Conservation (phyloP, 2,888 invertebrate genomes). For the Temnothorax ravouxi region DNA sequence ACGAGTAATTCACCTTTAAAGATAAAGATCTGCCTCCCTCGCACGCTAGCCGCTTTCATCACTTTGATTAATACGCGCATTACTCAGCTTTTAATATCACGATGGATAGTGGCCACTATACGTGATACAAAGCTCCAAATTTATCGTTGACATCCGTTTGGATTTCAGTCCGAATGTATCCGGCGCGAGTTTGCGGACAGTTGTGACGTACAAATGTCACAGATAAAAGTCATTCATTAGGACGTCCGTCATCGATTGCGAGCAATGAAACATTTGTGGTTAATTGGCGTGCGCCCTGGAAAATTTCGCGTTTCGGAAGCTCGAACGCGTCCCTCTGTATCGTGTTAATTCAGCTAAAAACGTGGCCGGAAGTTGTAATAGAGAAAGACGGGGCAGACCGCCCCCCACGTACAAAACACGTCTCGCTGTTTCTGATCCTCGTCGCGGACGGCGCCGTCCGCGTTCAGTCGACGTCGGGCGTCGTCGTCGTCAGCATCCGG, state of each 20-base stretch:
- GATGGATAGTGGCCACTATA: neutral
- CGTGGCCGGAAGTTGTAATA: slow-evolving; percentile 67
- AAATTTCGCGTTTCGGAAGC: slow-evolving; percentile 6
- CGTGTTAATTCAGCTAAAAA: slow-evolving; percentile 70
- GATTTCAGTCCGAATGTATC: slow-evolving; percentile 18
- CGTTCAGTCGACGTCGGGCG: slow-evolving; percentile 33
- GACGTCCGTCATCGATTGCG: neutral
- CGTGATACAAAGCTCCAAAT: slow-evolving; percentile 22
- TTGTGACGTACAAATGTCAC: slow-evolving; percentile 22
- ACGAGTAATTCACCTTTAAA: neutral
- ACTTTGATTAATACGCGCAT: slow-evolving; percentile 25
- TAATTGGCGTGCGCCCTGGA: slow-evolving; percentile 3
- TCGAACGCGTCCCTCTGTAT: neutral
- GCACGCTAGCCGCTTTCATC: neutral
- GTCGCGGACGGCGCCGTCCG: slow-evolving; percentile 27
- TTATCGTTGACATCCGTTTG: slow-evolving; percentile 30
- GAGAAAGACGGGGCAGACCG: slow-evolving; percentile 32
- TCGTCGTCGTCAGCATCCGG: slow-evolving; percentile 20
- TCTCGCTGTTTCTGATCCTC: neutral
- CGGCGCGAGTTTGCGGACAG: slow-evolving; percentile 27
- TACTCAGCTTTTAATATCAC: slow-evolving; percentile 1
- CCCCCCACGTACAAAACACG: slow-evolving; percentile 24
- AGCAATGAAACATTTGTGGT: neutral
- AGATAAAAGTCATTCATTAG: slow-evolving; percentile 46
- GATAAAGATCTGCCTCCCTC: slow-evolving; percentile 6